phyloP scores from a whole-genome alignment of 2,113 vertebrate genomes.

The Tonatia bakeri region DNA sequence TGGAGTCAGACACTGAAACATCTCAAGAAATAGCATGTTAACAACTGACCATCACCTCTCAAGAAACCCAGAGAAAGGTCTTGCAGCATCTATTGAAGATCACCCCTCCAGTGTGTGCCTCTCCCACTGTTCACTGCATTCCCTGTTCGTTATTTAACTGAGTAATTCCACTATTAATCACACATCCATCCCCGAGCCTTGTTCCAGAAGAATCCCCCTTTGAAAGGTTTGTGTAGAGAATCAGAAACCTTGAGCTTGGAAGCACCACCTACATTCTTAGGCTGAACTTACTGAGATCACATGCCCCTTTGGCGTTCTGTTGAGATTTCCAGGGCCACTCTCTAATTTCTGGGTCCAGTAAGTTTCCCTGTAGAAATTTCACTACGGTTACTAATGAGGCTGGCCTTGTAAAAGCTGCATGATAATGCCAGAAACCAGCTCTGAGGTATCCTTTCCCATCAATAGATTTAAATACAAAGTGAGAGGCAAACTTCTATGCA shows the following conservation, averaged over 20 bases:
- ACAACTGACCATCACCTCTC: background rate
- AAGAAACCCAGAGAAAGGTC: background rate
- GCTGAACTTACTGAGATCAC: background rate
- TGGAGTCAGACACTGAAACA: background rate
- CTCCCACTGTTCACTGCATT: background rate
- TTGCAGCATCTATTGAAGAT: background rate
- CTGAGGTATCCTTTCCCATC: background rate
- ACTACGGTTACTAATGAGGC: background rate
- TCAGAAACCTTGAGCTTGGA: background rate
- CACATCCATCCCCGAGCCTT: background rate
- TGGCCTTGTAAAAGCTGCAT: background rate
- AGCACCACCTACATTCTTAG: background rate
- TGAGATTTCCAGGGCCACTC: background rate
- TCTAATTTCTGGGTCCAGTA: background rate
- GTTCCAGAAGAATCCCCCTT: background rate
- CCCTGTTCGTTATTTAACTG: background rate
- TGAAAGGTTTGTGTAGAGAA: background rate
- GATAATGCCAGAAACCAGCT: background rate
- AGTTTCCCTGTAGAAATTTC: background rate
- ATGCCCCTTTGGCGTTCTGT: background rate
- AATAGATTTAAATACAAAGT: slow-evolving; percentile 30
- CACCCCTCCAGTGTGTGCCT: background rate
- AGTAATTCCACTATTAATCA: background rate
- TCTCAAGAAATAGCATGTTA: background rate
- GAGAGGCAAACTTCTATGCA: background rate